Evolutionary conservation across 2,797 vertebrate species (phyloP).

Genomic region (Gymnocypris eckloni): DNA sequence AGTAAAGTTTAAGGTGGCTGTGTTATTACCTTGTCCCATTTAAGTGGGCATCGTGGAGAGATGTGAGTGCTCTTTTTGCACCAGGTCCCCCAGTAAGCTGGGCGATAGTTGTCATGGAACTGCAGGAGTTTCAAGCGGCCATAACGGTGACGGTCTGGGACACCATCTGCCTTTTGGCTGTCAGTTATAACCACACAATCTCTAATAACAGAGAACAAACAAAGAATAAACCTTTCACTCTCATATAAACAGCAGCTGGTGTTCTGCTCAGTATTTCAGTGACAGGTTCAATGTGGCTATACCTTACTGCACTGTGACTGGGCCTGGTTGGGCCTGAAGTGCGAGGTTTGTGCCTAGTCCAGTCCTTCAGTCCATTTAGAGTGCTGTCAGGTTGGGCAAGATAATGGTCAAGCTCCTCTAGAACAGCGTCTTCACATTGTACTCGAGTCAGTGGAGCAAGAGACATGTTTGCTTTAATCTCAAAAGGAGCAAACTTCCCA

Average conservation of each 20-base stretch:
- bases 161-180: slow-evolving; percentile 70
- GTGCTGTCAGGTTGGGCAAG: slow-evolving; percentile 73
- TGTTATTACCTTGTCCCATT: slow-evolving; percentile 83
- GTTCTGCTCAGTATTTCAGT: neutral
- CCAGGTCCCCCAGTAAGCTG: slow-evolving; percentile 99
- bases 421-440: slow-evolving; percentile 77
- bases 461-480: slow-evolving; percentile 94
- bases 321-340: slow-evolving; percentile 81
- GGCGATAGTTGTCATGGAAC: slow-evolving; percentile 93
- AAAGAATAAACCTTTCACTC: neutral
- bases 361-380: slow-evolving; percentile 80
- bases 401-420: slow-evolving; percentile 84
- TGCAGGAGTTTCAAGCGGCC: slow-evolving; percentile 96
- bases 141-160: slow-evolving; percentile 81
- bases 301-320: slow-evolving; percentile 64
- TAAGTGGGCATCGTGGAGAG: slow-evolving; percentile 84
- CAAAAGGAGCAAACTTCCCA: slow-evolving; percentile 97
- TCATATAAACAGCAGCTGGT: neutral
- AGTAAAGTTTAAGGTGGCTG: neutral
- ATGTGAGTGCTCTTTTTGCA: slow-evolving; percentile 84
- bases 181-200: slow-evolving; percentile 79
- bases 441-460: slow-evolving; percentile 88
- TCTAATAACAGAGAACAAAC: slow-evolving; percentile 65
- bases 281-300: slow-evolving; percentile 29
- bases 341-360: slow-evolving; percentile 80